phyloP scores from a whole-genome alignment of 92 coral and sea anemone genomes.

The Diadumene lineata region DNA sequence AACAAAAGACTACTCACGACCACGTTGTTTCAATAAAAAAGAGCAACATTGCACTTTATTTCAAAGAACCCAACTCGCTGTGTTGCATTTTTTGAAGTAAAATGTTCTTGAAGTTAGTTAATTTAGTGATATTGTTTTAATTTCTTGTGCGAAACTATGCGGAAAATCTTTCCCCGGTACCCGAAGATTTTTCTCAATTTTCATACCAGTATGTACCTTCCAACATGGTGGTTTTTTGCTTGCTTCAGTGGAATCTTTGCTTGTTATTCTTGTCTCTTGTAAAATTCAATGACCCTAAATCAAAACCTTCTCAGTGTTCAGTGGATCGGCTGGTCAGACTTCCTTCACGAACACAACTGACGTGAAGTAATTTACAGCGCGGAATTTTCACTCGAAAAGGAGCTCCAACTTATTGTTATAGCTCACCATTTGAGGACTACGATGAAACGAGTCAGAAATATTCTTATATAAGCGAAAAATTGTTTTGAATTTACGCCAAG shows the following conservation, averaged over 20 bases:
- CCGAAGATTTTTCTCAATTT: slow-evolving; percentile 26
- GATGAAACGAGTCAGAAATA: no score
- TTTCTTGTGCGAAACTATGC: no score
- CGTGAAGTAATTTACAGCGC: no score
- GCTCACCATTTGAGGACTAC: no score
- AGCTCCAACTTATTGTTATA: no score
- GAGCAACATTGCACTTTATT: not conserved
- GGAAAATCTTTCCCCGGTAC: slow-evolving; percentile 13
- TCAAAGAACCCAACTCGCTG: not conserved
- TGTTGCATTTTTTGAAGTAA: not conserved
- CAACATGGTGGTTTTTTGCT: slow-evolving; percentile 25
- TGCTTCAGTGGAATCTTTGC: slow-evolving; percentile 3
- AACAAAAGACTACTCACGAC: slow-evolving; percentile 4
- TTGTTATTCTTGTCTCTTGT: slow-evolving; percentile 46
- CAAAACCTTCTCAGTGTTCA: no score
- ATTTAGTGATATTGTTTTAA: not conserved
- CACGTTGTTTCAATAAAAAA: slow-evolving; percentile 14
- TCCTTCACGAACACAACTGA: no score
- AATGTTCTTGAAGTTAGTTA: not conserved
- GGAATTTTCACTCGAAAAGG: no score
- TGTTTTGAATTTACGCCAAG: no score
- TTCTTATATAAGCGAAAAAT: no score
- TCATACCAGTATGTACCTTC: slow-evolving; percentile 20
- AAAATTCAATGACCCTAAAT: slow-evolving; percentile 44
- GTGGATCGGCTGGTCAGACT: no score